Percentiles rank a stretch among this genome's conserved stretches.
phyloP scores from a whole-genome alignment of 2,113 vertebrate species.

The Orycteropus afer region DNA sequence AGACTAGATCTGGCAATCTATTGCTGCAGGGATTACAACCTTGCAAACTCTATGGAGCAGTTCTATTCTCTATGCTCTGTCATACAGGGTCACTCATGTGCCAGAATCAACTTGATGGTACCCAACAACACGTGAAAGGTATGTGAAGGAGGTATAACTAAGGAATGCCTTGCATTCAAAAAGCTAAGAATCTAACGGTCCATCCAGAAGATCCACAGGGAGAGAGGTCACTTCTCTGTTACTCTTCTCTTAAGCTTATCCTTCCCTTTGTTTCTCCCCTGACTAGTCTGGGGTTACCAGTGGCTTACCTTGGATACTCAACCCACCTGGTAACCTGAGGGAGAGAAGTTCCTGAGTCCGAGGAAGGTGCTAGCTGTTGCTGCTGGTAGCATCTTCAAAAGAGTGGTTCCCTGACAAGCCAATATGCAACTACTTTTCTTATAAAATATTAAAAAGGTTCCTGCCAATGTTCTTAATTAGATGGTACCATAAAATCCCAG shows the following conservation, averaged over 20 bases:
- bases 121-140: neutral
- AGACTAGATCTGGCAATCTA: neutral
- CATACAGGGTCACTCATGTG: neutral
- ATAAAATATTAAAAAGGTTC: slow-evolving; percentile 73
- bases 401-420: slow-evolving; percentile 10
- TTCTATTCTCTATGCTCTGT: too few species aligned
- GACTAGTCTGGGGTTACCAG: neutral
- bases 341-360: neutral
- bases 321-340: neutral
- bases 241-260: neutral
- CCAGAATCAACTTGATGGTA: neutral
- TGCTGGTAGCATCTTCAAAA: slow-evolving; percentile 37
- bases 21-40: neutral
- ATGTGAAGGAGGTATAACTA: neutral
- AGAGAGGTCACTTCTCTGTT: neutral
- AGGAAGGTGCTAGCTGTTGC: neutral
- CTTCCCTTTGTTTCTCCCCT: neutral
- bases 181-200: neutral
- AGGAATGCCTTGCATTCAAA: neutral
- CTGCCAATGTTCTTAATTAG: slow-evolving; percentile 66
- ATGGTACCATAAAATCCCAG: slow-evolving; percentile 14
- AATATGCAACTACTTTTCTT: slow-evolving; percentile 20
- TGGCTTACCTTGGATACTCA: neutral
- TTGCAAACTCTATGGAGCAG: neutral
- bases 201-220: neutral